A percentile compares a stretch with the other conserved stretches of the same genome.
Evolutionary conservation across 2,797 vertebrate species (phyloP).

Genomic region (Dipus sagitta): DNA sequence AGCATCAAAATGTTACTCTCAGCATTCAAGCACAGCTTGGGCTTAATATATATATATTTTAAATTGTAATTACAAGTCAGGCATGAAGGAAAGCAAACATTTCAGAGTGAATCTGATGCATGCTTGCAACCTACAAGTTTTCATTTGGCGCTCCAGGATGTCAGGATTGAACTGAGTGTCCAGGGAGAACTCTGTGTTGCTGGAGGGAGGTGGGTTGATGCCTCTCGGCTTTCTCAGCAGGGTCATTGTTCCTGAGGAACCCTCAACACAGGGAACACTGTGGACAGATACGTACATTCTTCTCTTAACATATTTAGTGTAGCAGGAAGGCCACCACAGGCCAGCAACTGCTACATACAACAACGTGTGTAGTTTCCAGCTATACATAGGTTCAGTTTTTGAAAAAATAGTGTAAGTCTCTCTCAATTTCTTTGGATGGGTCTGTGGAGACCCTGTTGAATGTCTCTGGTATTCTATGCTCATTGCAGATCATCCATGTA

Average conservation of each 20-base stretch:
- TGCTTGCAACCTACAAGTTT: background rate
- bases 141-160: background rate
- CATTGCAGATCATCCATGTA: background rate
- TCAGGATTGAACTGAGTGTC: background rate
- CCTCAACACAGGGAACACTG: accelerated
- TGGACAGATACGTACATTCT: accelerated
- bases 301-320: background rate
- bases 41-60: background rate
- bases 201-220: background rate
- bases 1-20: background rate
- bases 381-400: background rate
- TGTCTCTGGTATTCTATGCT: background rate
- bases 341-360: accelerated
- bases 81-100: background rate
- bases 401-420: background rate
- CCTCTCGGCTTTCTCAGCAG: background rate
- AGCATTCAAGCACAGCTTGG: background rate
- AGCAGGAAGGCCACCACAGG: background rate
- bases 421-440: background rate
- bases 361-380: background rate
- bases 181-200: background rate
- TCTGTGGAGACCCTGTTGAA: background rate
- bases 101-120: background rate
- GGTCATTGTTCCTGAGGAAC: accelerated
- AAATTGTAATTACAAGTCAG: conserved; percentile 9